A percentile compares a stretch with the other conserved stretches of the same genome.
These are phyloP conservation scores for Leucoma salicis DNA, from an alignment of 2,888 invertebrate species.

Conservation along the genomic window DNA sequence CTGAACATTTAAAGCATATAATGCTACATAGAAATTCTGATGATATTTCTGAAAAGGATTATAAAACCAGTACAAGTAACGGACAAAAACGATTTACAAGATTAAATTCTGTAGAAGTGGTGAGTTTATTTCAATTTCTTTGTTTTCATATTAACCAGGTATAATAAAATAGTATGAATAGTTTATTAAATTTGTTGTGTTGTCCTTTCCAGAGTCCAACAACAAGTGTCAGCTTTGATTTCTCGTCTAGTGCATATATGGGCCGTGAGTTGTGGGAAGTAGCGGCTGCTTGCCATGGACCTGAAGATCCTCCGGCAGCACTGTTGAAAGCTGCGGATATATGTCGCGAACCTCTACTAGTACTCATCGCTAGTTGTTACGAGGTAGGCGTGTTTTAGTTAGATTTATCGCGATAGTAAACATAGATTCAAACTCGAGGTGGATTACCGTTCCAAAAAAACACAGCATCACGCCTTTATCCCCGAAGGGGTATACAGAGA, in stretches of 20 bases:
- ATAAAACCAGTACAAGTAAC: slow-evolving; percentile 52
- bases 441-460: no score
- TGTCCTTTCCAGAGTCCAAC: slow-evolving; percentile 42
- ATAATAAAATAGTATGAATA: no score
- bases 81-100: slow-evolving; percentile 61
- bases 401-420: no score
- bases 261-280: slow-evolving; percentile 82
- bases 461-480: no score
- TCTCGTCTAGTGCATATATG: slow-evolving; percentile 63
- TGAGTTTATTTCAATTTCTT: slow-evolving; percentile 50
- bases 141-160: no score
- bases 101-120: slow-evolving; percentile 65
- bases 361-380: slow-evolving; percentile 86
- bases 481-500: no score
- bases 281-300: slow-evolving; percentile 85
- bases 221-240: slow-evolving; percentile 63
- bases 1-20: slow-evolving; percentile 83
- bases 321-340: slow-evolving; percentile 81
- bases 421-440: no score
- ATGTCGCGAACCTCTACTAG: slow-evolving; percentile 83
- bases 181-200: no score
- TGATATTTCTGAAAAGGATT: slow-evolving; percentile 65
- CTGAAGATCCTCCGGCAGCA: slow-evolving; percentile 86
- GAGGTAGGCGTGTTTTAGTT: slow-evolving; percentile 73
- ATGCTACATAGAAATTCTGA: slow-evolving; percentile 66